A percentile compares a stretch with the other conserved stretches of the same genome.
Evolutionary conservation across 2,888 invertebrate species (phyloP).

Genomic region (Sphinx pinastri): DNA sequence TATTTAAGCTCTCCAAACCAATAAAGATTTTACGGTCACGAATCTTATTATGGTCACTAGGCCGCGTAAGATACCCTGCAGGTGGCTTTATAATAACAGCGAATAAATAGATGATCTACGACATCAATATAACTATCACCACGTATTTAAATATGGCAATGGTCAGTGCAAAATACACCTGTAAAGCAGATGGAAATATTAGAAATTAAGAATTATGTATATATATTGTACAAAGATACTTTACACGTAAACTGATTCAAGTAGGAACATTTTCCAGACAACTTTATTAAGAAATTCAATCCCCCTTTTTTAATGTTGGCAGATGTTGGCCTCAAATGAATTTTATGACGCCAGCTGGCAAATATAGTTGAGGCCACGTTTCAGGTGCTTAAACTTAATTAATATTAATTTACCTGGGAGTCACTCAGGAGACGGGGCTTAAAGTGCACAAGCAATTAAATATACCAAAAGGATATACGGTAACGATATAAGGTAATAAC

Average conservation of each 20-base stretch:
- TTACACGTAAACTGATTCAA: background rate
- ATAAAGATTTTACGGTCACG: slow-evolving; percentile 9
- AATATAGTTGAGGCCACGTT: background rate
- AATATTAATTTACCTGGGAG: background rate
- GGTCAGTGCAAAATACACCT: too few relatives aligned
- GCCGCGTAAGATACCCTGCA: background rate
- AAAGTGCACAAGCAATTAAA: background rate
- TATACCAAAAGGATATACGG: background rate
- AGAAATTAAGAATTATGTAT: background rate
- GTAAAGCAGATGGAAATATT: too few relatives aligned
- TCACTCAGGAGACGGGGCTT: background rate
- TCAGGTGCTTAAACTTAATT: slow-evolving; percentile 12
- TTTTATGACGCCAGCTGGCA: slow-evolving; percentile 5
- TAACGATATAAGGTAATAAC: background rate
- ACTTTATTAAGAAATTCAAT: background rate
- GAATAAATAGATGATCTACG: too few relatives aligned
- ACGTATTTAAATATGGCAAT: too few relatives aligned
- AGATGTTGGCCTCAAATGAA: background rate
- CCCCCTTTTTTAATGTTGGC: background rate
- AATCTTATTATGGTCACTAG: background rate
- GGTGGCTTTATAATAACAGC: background rate
- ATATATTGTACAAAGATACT: background rate
- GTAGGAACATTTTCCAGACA: background rate
- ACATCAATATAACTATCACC: too few relatives aligned
- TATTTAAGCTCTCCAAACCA: background rate